Conservation (phyloP, 2,113 vertebrate species). For the Thamnophis sirtalis region DNA sequence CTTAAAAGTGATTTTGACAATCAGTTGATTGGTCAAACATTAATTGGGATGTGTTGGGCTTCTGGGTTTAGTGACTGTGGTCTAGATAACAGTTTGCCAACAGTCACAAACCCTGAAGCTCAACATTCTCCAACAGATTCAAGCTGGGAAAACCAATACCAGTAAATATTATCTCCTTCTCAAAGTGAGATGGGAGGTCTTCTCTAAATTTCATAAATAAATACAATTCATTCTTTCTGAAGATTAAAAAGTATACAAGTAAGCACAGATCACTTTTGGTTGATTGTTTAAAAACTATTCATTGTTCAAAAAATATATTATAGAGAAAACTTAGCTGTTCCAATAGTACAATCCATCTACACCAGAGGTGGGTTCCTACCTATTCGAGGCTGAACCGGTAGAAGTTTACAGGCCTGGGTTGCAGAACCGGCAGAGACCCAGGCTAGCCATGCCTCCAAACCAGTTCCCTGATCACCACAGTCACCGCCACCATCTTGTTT, state of each 20-base stretch:
- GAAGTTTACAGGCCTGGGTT: no score
- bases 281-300: neutral
- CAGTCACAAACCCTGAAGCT: neutral
- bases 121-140: neutral
- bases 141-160: neutral
- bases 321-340: neutral
- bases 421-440: no score
- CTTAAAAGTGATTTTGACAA: neutral
- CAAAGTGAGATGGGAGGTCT: neutral
- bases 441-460: no score
- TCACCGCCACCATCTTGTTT: no score
- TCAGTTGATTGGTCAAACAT: neutral
- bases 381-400: no score
- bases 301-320: neutral
- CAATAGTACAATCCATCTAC: neutral
- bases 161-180: neutral
- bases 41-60: neutral
- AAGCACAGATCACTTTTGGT: neutral
- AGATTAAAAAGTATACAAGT: neutral
- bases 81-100: neutral
- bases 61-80: neutral
- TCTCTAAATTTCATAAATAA: neutral
- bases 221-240: neutral
- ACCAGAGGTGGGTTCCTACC: no score
- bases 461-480: no score